Evolutionary conservation across 1,140 invertebrate genomes (phyloP), one percentile per base, ranked within the genome.

Genomic region (Orussus abietinus): DNA sequence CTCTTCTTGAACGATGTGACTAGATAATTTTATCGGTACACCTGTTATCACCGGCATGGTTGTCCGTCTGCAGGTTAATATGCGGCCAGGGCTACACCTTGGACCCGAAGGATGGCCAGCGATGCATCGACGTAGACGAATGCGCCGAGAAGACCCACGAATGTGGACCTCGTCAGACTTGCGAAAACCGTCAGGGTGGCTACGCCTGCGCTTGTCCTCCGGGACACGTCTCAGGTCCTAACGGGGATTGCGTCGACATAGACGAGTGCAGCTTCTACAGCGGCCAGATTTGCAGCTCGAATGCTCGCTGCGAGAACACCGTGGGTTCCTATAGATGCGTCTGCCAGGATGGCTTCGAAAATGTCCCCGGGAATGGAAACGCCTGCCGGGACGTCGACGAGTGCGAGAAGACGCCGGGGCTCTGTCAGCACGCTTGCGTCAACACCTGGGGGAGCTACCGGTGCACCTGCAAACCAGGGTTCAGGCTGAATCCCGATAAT

Each of bases 341-440:
- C 3, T 84, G 82, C 47, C 66, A 83, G 10, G 58, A 75, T 1
- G 90, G 90, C 0, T 92, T 90, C 62, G 75, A 79, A 32, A 78
- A 81, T 45, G 73, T 69, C 3, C 61, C 64, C 1, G 70, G 71
- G 14, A 64, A 71, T 36, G 67, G 72, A n/a, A 76, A 71, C 13
- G 18, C 11, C 10, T 85, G 83, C 48, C 70, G 77, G 15, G 84
- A 87, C 47, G 64, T 85, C 0, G 77, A 88, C 52, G 84, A 88
- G 59, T 88, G 85, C 44, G 36, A 64, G 5, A 70, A 75, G 38
- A 75, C 70, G 1, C 71, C 77, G 1, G 79, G 78, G 2, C 59
- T 86, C 0, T 96, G 92, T 55, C 80, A 92, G 49, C 90, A 95
- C 29, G 79, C 75, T n/a, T 94, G 90, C 51, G 74, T 85, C 20